phyloP scores from a whole-genome alignment of 2,888 invertebrate species.

The Aleiodes testaceus region DNA sequence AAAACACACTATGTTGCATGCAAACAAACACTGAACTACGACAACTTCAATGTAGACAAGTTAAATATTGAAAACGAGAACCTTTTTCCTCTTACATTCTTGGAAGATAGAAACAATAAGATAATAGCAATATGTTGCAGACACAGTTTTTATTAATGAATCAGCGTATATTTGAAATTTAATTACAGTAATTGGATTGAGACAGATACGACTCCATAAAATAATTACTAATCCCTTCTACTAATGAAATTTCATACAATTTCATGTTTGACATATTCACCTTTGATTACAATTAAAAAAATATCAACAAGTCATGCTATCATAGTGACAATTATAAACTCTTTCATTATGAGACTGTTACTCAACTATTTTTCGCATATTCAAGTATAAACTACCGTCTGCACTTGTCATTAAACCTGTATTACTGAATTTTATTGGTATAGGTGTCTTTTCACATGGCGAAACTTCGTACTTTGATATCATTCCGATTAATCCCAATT shows the following conservation, averaged over 20 bases:
- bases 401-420: conserved; percentile 52
- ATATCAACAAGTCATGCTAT: too few relatives aligned
- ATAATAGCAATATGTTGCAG: background rate
- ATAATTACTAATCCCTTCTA: background rate
- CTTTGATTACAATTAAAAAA: background rate
- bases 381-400: conserved; percentile 55
- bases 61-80: too few relatives aligned
- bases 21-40: too few relatives aligned
- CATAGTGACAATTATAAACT: too few relatives aligned
- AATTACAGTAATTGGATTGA: background rate
- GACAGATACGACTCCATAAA: background rate
- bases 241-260: background rate
- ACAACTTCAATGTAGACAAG: too few relatives aligned
- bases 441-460: conserved; percentile 55
- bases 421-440: conserved; percentile 57
- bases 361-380: conserved; percentile 48
- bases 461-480: conserved; percentile 59
- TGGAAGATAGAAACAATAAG: too few relatives aligned
- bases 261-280: background rate
- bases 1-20: too few relatives aligned
- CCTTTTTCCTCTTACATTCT: too few relatives aligned
- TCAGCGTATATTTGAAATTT: background rate
- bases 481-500: conserved; percentile 60
- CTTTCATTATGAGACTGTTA: background rate
- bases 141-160: background rate